These are phyloP conservation scores for Linnaemya tessellans DNA, from an alignment of 2,888 invertebrate species.

Conservation along the genomic window DNA sequence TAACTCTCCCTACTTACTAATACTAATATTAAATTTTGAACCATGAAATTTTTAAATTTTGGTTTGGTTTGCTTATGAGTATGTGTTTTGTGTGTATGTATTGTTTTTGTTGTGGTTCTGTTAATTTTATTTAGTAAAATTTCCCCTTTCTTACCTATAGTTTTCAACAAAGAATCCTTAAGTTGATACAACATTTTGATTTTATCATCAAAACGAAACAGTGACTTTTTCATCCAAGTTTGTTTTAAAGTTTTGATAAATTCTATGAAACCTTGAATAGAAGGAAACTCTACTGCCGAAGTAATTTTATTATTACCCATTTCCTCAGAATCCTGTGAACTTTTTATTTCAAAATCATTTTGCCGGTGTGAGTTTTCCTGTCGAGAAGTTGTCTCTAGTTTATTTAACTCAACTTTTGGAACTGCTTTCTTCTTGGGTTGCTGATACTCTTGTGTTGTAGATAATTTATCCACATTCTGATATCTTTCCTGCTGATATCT, in stretches of 20 bases:
- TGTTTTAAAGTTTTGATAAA: slow-evolving; percentile 80
- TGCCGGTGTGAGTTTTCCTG: neutral
- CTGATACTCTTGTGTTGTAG: slow-evolving; percentile 33
- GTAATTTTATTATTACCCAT: slow-evolving; percentile 17
- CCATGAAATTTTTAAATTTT: too few relatives aligned
- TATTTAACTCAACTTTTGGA: neutral
- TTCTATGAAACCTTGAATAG: slow-evolving; percentile 79
- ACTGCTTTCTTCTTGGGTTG: neutral
- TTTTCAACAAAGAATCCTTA: slow-evolving; percentile 85
- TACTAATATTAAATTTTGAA: too few relatives aligned
- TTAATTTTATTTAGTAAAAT: neutral
- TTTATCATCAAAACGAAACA: slow-evolving; percentile 80
- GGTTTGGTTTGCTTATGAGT: too few relatives aligned
- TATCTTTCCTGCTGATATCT: slow-evolving; percentile 81
- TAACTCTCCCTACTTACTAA: too few relatives aligned
- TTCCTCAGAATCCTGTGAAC: slow-evolving; percentile 46
- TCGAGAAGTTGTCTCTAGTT: slow-evolving; percentile 73
- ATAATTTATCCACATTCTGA: slow-evolving; percentile 56
- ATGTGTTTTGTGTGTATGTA: too few relatives aligned
- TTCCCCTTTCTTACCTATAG: slow-evolving; percentile 85
- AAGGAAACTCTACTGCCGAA: slow-evolving; percentile 75
- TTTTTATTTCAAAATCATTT: slow-evolving; percentile 59
- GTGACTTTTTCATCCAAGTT: slow-evolving; percentile 78
- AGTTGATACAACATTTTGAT: slow-evolving; percentile 79
- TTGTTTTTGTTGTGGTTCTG: too few relatives aligned